Evolutionary conservation across 2,797 vertebrate genomes (phyloP), one percentile per base, ranked within the genome.

Genomic region (Pristis pectinata): DNA sequence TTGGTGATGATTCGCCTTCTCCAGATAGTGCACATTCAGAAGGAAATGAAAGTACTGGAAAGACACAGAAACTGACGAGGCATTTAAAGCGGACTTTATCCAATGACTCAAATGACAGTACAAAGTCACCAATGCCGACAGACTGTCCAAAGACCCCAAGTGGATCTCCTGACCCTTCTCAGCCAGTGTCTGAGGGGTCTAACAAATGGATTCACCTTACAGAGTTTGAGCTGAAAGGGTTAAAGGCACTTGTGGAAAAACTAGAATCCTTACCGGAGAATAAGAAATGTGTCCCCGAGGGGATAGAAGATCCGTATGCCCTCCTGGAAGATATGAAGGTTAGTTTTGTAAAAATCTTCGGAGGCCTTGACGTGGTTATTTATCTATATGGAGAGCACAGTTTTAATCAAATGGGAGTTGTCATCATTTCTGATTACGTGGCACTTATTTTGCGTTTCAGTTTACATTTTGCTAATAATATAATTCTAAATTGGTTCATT

Each of bases 291-390:
- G 97, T 99, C 95, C 99, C 99, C 0, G 97, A 98, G 95, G 98
- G 98, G 95, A 98, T 99, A 0, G 98, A 98, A 95, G 98, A 99
- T 95, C 98, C 99, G 0, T 97, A 98, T 95, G 98, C 97, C 6
- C 98, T 99, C 95, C 97, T 99, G 95, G 98, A 99, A 95, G 98
- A 99, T 93, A 97, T 99, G 96, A 99, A 99, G 98, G 99, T 99
- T 96, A 70, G 97, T 95, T 95, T 94, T 91, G 56, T 91, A 41
- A 41, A 87, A 67, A 64, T 91, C 41, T 67, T 91, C 87, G 41
- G 37, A 91, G 61, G 87, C 59, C 64, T 91, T 91, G n/a, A 91
- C 8, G 6, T 87, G 41, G 37, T 91, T 64, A 41, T 91, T 91
- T 37, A 64, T 64, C 61, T 67, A 61, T 27, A 24, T 67, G n/a